phyloP scores from a whole-genome alignment of 1,140 invertebrate genomes.

The Dreissena rostriformis region DNA sequence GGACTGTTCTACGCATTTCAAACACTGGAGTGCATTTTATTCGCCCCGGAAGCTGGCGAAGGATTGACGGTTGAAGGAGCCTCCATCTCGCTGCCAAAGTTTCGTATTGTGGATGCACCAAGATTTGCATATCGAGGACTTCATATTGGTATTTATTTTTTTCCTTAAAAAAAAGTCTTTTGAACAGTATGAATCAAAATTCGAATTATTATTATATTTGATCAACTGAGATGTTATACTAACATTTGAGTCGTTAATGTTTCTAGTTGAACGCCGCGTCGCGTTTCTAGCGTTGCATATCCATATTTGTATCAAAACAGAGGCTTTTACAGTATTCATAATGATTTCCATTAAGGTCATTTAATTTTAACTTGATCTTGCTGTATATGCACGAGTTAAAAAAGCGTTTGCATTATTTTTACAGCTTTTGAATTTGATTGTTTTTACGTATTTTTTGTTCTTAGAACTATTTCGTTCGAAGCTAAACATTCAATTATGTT shows the following conservation, averaged over 20 bases:
- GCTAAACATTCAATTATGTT: too few species aligned
- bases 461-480: too few species aligned
- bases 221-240: neutral
- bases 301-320: neutral
- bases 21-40: constrained; percentile 54
- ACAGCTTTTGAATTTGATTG: neutral
- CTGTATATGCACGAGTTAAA: neutral
- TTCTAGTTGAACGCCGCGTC: neutral
- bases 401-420: neutral
- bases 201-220: neutral
- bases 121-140: constrained; percentile 72
- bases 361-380: neutral
- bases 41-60: constrained; percentile 13
- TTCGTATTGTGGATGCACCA: constrained; percentile 66
- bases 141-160: constrained; percentile 55
- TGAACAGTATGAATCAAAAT: neutral
- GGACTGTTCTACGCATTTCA: constrained; percentile 70
- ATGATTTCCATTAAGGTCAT: neutral
- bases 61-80: neutral
- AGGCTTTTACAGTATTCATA: neutral
- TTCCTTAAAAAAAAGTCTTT: neutral
- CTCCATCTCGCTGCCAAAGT: constrained; percentile 44
- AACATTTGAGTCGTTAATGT: neutral
- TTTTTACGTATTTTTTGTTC: too few species aligned
- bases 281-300: neutral